Percentiles rank a stretch among this genome's conserved stretches.
Conservation (phyloP, 2,113 vertebrate species). For the human region GRCh38 chr13:101469501-101470000, state of each 20-base stretch:
- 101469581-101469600: too few species aligned
- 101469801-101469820: neutral
- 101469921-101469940: neutral
- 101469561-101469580: too few species aligned
- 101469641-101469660: too few species aligned
- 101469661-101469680: too few species aligned
- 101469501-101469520: too few species aligned
- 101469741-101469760: neutral
- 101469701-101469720: too few species aligned
- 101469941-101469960: neutral
- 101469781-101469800: neutral
- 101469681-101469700: too few species aligned
- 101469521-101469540: too few species aligned
- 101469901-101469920: neutral
- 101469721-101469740: neutral
- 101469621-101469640: too few species aligned
- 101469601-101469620: too few species aligned
- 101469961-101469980: slow-evolving; percentile 1
- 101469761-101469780: neutral
- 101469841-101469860: neutral
- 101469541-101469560: too few species aligned
- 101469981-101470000: neutral
- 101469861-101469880: neutral
- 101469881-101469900: neutral
- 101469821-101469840: neutral